Conservation (phyloP, 92 coral and sea anemone genomes). For the Isaurus tuberculatus region DNA sequence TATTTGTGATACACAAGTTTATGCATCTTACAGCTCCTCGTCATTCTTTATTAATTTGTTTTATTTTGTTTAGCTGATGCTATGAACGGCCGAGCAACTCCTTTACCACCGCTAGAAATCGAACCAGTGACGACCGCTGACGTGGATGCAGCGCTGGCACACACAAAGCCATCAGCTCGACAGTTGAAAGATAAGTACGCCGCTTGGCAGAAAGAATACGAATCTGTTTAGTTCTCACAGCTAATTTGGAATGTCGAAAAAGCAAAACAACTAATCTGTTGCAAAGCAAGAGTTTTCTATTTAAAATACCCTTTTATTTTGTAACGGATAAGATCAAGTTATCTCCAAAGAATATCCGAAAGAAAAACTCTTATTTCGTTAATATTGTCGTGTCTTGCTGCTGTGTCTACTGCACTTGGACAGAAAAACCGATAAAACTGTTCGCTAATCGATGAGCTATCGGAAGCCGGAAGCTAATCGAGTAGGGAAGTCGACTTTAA, state of each 20-base stretch:
- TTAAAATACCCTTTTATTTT: not conserved
- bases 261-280: not conserved
- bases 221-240: conserved; percentile 62
- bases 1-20: not conserved
- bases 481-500: not conserved
- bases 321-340: not conserved
- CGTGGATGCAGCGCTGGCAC: conserved; percentile 93
- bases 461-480: not conserved
- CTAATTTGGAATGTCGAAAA: not conserved
- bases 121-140: conserved; percentile 95
- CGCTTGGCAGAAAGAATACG: conserved; percentile 98
- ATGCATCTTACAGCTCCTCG: not conserved
- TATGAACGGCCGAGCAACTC: conserved; percentile 81
- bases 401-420: not conserved
- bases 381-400: not conserved
- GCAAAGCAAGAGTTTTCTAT: not conserved
- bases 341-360: not conserved
- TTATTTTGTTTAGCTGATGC: conserved; percentile 33
- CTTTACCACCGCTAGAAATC: conserved; percentile 85
- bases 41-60: not conserved
- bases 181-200: conserved; percentile 88
- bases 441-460: not conserved
- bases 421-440: not conserved
- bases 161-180: conserved; percentile 98
- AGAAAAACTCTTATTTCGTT: not conserved